Evolutionary conservation across 2,113 vertebrate genomes (phyloP).

Genomic region (Rhinolophus sinicus): DNA sequence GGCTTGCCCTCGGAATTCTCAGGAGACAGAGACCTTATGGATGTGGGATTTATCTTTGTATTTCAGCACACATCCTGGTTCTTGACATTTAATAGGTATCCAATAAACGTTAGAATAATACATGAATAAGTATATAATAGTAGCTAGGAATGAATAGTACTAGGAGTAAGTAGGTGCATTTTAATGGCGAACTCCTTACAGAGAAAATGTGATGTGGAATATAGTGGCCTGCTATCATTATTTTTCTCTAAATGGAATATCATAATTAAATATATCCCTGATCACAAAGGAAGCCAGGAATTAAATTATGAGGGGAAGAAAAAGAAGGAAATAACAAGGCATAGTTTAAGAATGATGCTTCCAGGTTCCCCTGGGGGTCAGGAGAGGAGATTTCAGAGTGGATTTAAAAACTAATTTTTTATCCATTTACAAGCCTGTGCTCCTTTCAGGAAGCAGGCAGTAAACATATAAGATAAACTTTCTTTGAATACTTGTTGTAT

Average conservation of each 20-base stretch:
- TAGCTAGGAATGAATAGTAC: not conserved
- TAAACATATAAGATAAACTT: not conserved
- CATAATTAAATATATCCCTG: not conserved
- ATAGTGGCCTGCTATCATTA: not conserved
- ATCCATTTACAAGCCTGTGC: not conserved
- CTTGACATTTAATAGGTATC: not conserved
- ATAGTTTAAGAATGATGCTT: not conserved
- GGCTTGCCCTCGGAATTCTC: not conserved
- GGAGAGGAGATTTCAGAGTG: not conserved
- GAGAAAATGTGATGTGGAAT: not conserved
- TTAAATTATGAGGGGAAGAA: not conserved
- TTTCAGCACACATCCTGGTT: not conserved
- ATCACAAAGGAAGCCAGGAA: constrained; percentile 8
- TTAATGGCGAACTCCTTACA: not conserved
- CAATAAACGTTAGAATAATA: not conserved
- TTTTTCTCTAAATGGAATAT: constrained; percentile 8
- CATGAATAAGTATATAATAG: not conserved
- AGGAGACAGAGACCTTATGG: not conserved
- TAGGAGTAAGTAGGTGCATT: not conserved
- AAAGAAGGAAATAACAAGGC: not conserved
- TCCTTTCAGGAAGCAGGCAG: not conserved
- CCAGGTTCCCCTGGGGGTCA: not conserved
- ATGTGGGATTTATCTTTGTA: not conserved
- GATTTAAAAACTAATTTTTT: not conserved
- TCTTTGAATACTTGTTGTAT: not conserved